These are phyloP conservation scores for Pagrus major DNA, from an alignment of 2,113 vertebrate genomes.

Conservation along the genomic window DNA sequence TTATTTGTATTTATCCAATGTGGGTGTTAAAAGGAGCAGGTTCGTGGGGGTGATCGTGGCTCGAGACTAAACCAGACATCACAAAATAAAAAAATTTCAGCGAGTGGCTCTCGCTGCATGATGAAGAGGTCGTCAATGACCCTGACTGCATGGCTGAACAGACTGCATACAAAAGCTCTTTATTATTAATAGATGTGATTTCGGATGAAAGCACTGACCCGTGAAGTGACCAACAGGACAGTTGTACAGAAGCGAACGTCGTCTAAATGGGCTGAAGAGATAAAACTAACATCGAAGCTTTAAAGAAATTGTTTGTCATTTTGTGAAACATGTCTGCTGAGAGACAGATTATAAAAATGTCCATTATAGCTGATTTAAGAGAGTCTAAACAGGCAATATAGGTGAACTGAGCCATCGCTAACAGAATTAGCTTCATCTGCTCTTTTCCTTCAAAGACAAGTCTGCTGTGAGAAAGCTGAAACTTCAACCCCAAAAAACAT, in stretches of 20 bases:
- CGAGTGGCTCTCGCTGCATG: background rate
- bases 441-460: background rate
- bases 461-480: background rate
- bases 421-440: background rate
- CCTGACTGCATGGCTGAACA: slow-evolving; percentile 25
- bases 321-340: background rate
- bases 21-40: slow-evolving; percentile 12
- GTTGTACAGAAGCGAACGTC: slow-evolving; percentile 1
- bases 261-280: background rate
- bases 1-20: slow-evolving; percentile 31
- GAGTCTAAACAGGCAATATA: background rate
- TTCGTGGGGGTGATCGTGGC: background rate
- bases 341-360: background rate
- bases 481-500: background rate
- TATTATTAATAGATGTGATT: slow-evolving; percentile 17
- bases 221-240: background rate
- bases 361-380: background rate
- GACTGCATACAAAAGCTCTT: slow-evolving; percentile 7
- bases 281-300: background rate
- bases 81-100: slow-evolving; percentile 21
- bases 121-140: slow-evolving; percentile 30
- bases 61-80: slow-evolving; percentile 9
- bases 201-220: slow-evolving; percentile 3
- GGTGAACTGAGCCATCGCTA: background rate
- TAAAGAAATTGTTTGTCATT: background rate